phyloP scores from a whole-genome alignment of 2,113 vertebrate genomes.

The Uria aalge region DNA sequence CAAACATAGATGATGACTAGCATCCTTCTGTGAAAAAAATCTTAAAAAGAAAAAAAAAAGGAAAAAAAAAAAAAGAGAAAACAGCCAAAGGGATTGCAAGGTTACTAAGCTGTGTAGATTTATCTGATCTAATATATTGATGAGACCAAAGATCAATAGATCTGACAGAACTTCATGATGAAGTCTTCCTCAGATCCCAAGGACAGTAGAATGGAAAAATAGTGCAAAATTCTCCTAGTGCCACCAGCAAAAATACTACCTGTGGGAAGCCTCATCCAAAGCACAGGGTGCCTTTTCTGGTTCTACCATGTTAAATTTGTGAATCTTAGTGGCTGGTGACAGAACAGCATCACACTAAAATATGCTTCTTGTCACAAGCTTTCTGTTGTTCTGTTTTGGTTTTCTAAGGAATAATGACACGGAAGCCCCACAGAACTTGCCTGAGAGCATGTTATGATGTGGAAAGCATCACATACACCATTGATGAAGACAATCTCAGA shows the following conservation, averaged over 20 bases:
- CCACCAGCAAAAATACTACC: not conserved
- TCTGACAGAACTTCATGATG: not conserved
- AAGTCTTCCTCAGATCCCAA: not conserved
- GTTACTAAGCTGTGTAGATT: not conserved
- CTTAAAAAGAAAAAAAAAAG: not conserved
- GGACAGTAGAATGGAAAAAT: not conserved
- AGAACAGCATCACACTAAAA: not conserved
- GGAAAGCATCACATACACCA: not conserved
- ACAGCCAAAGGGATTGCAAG: not conserved
- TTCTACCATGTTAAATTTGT: not conserved
- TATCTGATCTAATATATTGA: not conserved
- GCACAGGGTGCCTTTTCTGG: not conserved
- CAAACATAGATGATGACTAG: not conserved
- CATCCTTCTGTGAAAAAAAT: not conserved
- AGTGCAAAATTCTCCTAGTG: not conserved
- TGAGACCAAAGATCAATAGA: not conserved
- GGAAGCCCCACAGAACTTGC: not conserved
- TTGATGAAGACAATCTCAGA: not conserved
- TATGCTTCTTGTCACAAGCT: conserved; percentile 31
- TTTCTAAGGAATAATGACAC: conserved; percentile 5
- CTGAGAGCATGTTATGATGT: not conserved
- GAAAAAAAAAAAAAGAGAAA: not conserved
- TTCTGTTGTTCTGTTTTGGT: not conserved
- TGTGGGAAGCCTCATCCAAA: not conserved
- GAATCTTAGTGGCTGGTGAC: not conserved